phyloP scores from a whole-genome alignment of 2,797 vertebrate species.

The Nannoperca australis region DNA sequence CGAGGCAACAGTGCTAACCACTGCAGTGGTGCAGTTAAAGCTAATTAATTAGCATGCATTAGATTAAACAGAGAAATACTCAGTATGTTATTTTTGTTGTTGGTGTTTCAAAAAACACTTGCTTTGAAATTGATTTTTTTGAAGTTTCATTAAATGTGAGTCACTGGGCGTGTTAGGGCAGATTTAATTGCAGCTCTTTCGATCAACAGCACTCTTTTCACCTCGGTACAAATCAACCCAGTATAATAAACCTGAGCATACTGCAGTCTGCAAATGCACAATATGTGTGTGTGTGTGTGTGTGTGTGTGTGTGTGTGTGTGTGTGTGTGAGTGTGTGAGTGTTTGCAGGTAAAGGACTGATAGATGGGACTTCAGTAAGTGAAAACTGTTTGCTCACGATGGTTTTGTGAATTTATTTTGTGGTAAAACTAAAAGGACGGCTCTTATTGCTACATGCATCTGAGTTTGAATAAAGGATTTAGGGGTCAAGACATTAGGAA shows the following conservation, averaged over 20 bases:
- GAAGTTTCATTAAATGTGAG: constrained; percentile 7
- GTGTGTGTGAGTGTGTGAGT: background rate
- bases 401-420: constrained; percentile 8
- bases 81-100: background rate
- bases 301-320: background rate
- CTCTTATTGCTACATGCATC: constrained; percentile 15
- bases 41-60: background rate
- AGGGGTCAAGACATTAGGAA: background rate
- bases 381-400: constrained; percentile 5
- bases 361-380: background rate
- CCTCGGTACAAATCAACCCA: background rate
- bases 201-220: constrained; percentile 14
- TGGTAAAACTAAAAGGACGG: constrained; percentile 6
- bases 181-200: constrained; percentile 26
- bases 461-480: background rate
- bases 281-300: background rate
- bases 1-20: too few relatives aligned
- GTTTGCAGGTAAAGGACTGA: constrained; percentile 4
- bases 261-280: constrained; percentile 5
- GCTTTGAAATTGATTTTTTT: constrained; percentile 3
- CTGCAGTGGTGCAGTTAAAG: too few relatives aligned
- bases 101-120: background rate
- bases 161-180: constrained; percentile 29
- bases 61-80: background rate
- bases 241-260: constrained; percentile 13